Evolutionary conservation across 2,797 vertebrate genomes (phyloP).

Genomic region (Labroides dimidiatus): DNA sequence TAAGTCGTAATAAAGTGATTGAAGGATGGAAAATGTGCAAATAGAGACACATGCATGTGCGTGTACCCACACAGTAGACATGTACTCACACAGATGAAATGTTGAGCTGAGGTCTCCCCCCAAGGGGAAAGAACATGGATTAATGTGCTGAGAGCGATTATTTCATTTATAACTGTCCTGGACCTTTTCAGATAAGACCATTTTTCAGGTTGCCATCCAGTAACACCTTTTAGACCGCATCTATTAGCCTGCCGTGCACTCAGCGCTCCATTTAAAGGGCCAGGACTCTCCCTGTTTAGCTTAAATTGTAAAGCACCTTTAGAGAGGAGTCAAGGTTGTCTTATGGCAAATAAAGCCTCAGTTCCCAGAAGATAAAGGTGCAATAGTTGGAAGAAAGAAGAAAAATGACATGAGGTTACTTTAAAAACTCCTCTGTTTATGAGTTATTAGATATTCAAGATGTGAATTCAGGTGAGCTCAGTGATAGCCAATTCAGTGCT

Average conservation of each 20-base stretch:
- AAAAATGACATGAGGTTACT: slow-evolving; percentile 8
- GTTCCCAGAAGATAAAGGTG: slow-evolving; percentile 8
- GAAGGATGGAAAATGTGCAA: slow-evolving; percentile 35
- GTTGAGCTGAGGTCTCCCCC: slow-evolving; percentile 65
- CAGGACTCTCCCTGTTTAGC: slow-evolving; percentile 52
- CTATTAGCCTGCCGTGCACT: slow-evolving; percentile 78
- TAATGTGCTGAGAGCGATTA: slow-evolving; percentile 78
- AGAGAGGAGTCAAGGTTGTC: slow-evolving; percentile 22
- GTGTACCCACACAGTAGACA: slow-evolving; percentile 19
- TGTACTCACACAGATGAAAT: slow-evolving; percentile 68
- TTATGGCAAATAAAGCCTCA: slow-evolving; percentile 28
- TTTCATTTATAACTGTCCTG: slow-evolving; percentile 84
- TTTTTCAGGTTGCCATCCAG: slow-evolving; percentile 83
- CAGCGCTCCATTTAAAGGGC: slow-evolving; percentile 77
- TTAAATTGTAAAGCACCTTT: slow-evolving; percentile 36
- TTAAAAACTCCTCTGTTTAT: not conserved
- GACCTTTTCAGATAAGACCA: slow-evolving; percentile 83
- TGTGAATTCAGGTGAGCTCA: slow-evolving; percentile 7
- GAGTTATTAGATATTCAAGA: not conserved
- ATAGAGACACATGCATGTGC: slow-evolving; percentile 19
- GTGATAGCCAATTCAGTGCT: slow-evolving; percentile 2
- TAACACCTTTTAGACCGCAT: slow-evolving; percentile 80
- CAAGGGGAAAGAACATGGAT: slow-evolving; percentile 73
- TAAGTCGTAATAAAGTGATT: slow-evolving; percentile 32
- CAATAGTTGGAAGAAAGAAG: slow-evolving; percentile 37